Evolutionary conservation across 2,797 vertebrate species (phyloP).

Genomic region (Artibeus lituratus): DNA sequence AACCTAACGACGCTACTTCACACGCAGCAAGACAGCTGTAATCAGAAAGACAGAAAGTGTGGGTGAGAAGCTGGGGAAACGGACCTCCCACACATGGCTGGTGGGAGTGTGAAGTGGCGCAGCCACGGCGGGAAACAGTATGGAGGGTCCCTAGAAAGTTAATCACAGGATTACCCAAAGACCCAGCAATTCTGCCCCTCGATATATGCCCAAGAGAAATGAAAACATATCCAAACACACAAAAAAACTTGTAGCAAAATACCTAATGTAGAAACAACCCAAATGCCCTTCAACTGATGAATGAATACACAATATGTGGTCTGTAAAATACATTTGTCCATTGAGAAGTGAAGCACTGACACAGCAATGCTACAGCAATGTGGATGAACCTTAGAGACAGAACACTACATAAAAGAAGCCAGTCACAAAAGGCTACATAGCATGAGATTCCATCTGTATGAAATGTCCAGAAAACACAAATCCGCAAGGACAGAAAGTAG

Average conservation of each 20-base stretch:
- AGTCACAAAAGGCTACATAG: neutral
- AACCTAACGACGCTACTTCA: neutral
- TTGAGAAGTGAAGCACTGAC: neutral
- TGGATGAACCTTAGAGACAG: neutral
- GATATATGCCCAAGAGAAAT: neutral
- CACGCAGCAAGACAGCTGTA: neutral
- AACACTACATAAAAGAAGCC: neutral
- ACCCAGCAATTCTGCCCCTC: neutral
- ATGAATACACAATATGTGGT: neutral
- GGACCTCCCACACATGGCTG: rapidly evolving
- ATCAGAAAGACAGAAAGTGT: neutral
- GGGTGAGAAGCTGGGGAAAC: neutral
- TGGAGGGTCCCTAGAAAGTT: neutral
- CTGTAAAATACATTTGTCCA: neutral
- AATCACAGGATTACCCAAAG: neutral
- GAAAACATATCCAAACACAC: neutral
- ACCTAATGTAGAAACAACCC: neutral
- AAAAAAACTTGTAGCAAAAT: neutral
- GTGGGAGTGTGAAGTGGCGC: neutral
- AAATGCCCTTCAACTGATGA: neutral
- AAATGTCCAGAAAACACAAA: neutral
- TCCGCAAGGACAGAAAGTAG: neutral
- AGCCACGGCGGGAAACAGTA: neutral
- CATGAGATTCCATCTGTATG: too few species aligned
- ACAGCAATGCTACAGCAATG: neutral